A percentile compares a stretch with the other conserved stretches of the same genome.
Conservation (phyloP, 2,113 vertebrate genomes). For the Patagioenas fasciata region DNA sequence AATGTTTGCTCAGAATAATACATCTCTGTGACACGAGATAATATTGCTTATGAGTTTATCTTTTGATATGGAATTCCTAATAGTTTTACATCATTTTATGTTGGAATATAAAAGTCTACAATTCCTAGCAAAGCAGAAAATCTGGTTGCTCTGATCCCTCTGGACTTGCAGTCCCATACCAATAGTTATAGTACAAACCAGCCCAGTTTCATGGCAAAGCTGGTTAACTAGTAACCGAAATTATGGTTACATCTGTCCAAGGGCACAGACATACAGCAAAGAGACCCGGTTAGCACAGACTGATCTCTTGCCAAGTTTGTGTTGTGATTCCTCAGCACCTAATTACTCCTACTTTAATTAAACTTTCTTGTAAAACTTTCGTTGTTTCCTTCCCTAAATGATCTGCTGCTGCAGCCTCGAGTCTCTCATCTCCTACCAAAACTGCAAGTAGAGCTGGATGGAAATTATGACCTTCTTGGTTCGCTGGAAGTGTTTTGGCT, state of each 20-base stretch:
- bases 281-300: constrained; percentile 31
- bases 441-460: constrained; percentile 2
- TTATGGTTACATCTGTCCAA: constrained; percentile 35
- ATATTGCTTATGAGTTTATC: neutral
- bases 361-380: constrained; percentile 35
- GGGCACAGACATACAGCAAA: constrained; percentile 41
- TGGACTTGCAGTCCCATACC: neutral
- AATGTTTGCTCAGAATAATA: neutral
- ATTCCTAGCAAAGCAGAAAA: constrained; percentile 19
- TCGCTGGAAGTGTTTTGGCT: neutral
- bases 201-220: neutral
- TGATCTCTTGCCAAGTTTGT: constrained; percentile 4
- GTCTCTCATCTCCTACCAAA: constrained; percentile 36
- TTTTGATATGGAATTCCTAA: neutral
- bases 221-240: constrained; percentile 65
- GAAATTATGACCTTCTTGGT: constrained; percentile 19
- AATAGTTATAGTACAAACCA: neutral
- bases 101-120: neutral
- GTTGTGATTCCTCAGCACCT: constrained; percentile 48
- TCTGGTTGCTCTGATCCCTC: neutral
- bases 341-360: constrained; percentile 58
- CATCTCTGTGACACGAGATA: neutral
- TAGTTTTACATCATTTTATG: neutral
- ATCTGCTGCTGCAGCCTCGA: constrained; percentile 23
- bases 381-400: constrained; percentile 34